Evolutionary conservation across 2,113 vertebrate genomes (phyloP), one percentile per base, ranked within the genome.

Genomic region (Pipra filicauda): DNA sequence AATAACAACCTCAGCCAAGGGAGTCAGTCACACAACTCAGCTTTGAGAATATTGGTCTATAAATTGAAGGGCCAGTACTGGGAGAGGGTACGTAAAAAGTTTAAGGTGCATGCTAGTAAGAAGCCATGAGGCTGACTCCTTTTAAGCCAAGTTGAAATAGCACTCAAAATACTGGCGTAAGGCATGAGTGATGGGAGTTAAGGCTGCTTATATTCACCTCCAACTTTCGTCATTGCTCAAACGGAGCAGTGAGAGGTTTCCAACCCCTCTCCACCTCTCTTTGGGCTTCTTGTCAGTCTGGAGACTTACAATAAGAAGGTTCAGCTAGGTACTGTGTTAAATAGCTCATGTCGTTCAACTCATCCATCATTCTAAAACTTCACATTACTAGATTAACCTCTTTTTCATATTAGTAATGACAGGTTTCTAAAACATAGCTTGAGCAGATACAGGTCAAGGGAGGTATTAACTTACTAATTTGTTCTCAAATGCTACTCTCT

Each of bases 281-380:
- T 75, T 44, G 67, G 43, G 39, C 23, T 88, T 67, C 74, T 46
- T 93, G 90, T 87, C 69, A 51, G 54, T 65, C 72, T 89, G 69
- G 46, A 88, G 57, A 78, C 72, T 78, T 91, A 84, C 0, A 24
- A 57, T 80, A 75, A 74, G 57, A 66, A 88, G 37, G 57, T 89
- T 44, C 73, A 84, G 76, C 69, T 94, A 65, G 57, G 41, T 94
- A 64, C 44, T 20, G 15, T 84, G 64, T 74, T 80, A 86, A 84
- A 85, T 78, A 85, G 78, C 76, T 94, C 44, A 35, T 52, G 65
- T 73, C 55, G 67, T 59, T 77, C 15, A 0, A 77, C 19, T 94
- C 88, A 90, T 95, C 82, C 52, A 75, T 96, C 95, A 86, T 91
- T 85, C 92, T 86, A 67, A 91, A 93, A 48, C 72, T 51, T 75